A percentile compares a stretch with the other conserved stretches of the same genome.
phyloP scores from a whole-genome alignment of 2,888 invertebrate genomes.

The Agrypnus murinus region DNA sequence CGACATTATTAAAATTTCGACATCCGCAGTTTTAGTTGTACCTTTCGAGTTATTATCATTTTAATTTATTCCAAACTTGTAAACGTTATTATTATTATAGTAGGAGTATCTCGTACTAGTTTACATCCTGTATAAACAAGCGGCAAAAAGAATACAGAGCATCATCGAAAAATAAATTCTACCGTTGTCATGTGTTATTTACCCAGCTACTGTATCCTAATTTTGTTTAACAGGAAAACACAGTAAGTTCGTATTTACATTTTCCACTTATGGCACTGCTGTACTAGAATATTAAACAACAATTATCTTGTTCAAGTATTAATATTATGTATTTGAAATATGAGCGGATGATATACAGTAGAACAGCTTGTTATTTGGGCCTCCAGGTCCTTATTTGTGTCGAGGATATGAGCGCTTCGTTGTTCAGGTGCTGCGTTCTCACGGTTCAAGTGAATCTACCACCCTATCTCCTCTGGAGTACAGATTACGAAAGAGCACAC shows the following conservation, averaged over 20 bases:
- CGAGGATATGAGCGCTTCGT: conserved; percentile 57
- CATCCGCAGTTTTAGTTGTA: conserved; percentile 9
- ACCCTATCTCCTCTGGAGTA: conserved; percentile 50
- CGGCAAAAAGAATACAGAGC: conserved; percentile 10
- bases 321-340: conserved; percentile 65
- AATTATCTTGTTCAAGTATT: conserved; percentile 66
- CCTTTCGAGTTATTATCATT: background rate
- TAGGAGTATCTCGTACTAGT: conserved; percentile 27
- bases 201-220: conserved; percentile 45
- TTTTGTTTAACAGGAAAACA: conserved; percentile 53
- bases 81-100: background rate
- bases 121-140: conserved; percentile 47
- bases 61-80: conserved; percentile 19
- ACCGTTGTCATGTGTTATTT: conserved; percentile 44
- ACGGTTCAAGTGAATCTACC: conserved; percentile 61
- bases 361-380: conserved; percentile 54
- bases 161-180: conserved; percentile 29
- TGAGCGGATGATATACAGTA: conserved; percentile 61
- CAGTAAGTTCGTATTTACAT: conserved; percentile 55
- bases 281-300: conserved; percentile 62
- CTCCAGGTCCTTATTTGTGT: conserved; percentile 42
- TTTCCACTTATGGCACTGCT: conserved; percentile 54
- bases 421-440: conserved; percentile 63
- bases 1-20: conserved; percentile 7
- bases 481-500: conserved; percentile 47